Conservation (phyloP, 2,888 invertebrate genomes). For the Andrena fulva region DNA sequence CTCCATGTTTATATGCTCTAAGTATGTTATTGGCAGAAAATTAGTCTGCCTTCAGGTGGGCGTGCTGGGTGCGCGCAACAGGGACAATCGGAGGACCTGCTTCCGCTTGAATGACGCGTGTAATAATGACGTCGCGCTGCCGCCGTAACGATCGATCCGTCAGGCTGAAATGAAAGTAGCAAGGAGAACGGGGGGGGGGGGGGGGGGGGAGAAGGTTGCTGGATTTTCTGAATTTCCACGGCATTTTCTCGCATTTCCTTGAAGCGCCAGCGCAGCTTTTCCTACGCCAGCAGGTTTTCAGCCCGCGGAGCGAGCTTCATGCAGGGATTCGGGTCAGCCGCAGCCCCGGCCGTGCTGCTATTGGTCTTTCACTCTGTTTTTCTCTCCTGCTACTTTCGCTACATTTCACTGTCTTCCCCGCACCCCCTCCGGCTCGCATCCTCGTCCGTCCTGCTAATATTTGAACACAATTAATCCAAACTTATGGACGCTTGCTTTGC, state of each 20-base stretch:
- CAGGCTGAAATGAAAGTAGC: slow-evolving; percentile 16
- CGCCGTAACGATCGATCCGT: slow-evolving; percentile 58
- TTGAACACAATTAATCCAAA: slow-evolving; percentile 81
- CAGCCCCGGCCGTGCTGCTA: slow-evolving; percentile 47
- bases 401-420: neutral
- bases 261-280: slow-evolving; percentile 76
- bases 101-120: slow-evolving; percentile 29
- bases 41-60: slow-evolving; percentile 28
- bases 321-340: slow-evolving; percentile 79
- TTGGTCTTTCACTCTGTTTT: slow-evolving; percentile 43
- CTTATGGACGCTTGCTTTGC: slow-evolving; percentile 62
- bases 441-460: slow-evolving; percentile 74
- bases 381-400: slow-evolving; percentile 35
- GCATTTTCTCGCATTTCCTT: slow-evolving; percentile 75
- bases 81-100: slow-evolving; percentile 5
- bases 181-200: slow-evolving; percentile 16
- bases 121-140: slow-evolving; percentile 58
- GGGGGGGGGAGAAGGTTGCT: slow-evolving; percentile 36
- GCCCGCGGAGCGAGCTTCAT: slow-evolving; percentile 72
- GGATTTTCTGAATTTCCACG: slow-evolving; percentile 73
- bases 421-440: slow-evolving; percentile 2
- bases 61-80: slow-evolving; percentile 15
- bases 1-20: neutral
- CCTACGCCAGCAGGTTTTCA: slow-evolving; percentile 82
- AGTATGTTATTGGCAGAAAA: slow-evolving; percentile 36